Base-by-base conservation (phyloP, 2,113 vertebrate genomes). In the Lepus timidus region DNA sequence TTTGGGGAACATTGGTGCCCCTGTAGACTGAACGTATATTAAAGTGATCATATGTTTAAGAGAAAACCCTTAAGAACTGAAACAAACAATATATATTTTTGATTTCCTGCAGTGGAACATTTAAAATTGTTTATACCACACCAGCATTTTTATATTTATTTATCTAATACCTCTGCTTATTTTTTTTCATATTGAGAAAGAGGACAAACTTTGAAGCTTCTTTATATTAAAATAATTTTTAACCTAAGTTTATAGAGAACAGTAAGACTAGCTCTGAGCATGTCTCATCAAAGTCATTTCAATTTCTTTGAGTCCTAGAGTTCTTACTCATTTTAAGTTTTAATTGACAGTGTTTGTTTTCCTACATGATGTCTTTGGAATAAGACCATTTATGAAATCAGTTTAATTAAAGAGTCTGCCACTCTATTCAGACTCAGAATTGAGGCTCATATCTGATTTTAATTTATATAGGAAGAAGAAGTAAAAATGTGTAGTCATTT, bases 191-290 rank as follows among this genome's bases (percentile, higher is more conserved):
- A 95, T 96, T 97, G 97, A 96, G 96, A 97, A 97, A 95, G 88
- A 96, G 91, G 85, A 91, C 27, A 95, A 86, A 96, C 61, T 76
- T 95, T 65, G 51, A 90, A 58, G 68, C 86, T 95, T 96, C 96
- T 97, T 97, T 97, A 97, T 96, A 97, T 97, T 96, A 96, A 97
- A 97, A 97, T 96, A 95, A 91, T 36, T 86, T 86, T 58, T 58
- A 58, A 84, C 92, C 65, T 85, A 83, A 14, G 70, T 95, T 94
- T 91, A 65, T 91, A 79, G 94, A 95, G 84, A 95, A 95, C 11
- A 91, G 3, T 44, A 49, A 44, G 70, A 91, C 94, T 91, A 91
- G 80, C 80, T 89, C 79, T 94, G 61, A n/a, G 16, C 64, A n/a
- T 79, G 93, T 82, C 51, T 91, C 88, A 85, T 92, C 85, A 31